Evolutionary conservation across 1,140 invertebrate species (phyloP), one percentile per base, ranked within the genome.

Genomic region (Schlechtendalia chinensis): DNA sequence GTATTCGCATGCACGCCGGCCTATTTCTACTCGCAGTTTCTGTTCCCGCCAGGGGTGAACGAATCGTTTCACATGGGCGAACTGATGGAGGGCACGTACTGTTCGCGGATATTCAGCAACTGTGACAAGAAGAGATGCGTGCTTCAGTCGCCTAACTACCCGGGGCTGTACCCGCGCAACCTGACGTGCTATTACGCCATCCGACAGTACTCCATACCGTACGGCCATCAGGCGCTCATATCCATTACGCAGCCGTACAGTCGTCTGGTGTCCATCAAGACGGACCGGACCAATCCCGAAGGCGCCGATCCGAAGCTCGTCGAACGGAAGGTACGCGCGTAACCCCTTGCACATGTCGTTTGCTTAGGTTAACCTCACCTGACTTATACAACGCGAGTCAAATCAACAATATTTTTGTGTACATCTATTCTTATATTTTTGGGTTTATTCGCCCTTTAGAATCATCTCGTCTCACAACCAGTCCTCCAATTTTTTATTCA

Each of bases 61-160:
- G 79, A 84, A 84, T 56, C 85, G 83, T 80, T 91, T 86, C 90
- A 92, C 86, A 86, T 93, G 83, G 94, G 94, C 79, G 93, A 95
- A 85, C 89, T 95, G 83, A 95, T 96, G 84, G 90, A 92, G 17
- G 93, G 93, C 81, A 95, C 94, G 69, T 94, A 95, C 87, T 96
- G 94, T 87, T 94, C 93, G 27, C 88, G 94, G 81, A 94, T 94
- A 86, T 95, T 94, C 88, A 93, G 92, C 86, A 92, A 94, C 86
- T 96, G 94, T 86, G 93, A 95, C 87, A 90, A 90, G 85, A 93
- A 93, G 86, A 89, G 90, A 72, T 96, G 94, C 86, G 90, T 93
- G 82, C 89, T 96, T 80, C 94, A 96, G 85, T 95, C 94, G 54
- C 94, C 95, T 27, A 96, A 96, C 88, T 96, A 93, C 86, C 94